A percentile compares a stretch with the other conserved stretches of the same genome.
Evolutionary conservation across 2,797 vertebrate genomes (phyloP).

Genomic region (Avahi laniger): DNA sequence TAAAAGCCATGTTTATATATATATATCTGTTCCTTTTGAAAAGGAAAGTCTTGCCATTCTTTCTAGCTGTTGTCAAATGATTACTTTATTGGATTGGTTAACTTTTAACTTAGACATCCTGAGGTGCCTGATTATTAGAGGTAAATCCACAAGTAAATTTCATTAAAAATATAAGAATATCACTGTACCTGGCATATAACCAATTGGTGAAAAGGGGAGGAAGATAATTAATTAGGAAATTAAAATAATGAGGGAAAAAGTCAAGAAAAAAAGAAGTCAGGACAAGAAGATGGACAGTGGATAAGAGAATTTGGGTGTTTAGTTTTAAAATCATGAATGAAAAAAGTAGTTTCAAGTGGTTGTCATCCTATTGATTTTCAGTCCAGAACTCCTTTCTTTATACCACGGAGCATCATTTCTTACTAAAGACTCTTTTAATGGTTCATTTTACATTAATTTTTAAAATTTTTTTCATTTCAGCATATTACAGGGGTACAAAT

Average conservation of each 20-base stretch:
- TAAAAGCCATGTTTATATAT: not conserved
- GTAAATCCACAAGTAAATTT: not conserved
- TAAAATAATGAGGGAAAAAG: not conserved
- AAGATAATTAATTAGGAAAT: not conserved
- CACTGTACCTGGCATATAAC: not conserved
- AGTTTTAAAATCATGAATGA: not conserved
- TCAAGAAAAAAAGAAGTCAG: not conserved
- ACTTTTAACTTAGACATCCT: constrained; percentile 13
- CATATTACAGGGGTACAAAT: no score
- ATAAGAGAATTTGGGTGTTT: not conserved
- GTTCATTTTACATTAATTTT: not conserved
- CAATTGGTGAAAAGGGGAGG: not conserved
- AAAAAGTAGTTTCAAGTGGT: not conserved
- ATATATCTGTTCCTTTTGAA: not conserved
- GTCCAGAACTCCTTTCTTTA: not conserved
- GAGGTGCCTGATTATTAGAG: not conserved
- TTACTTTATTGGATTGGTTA: not conserved
- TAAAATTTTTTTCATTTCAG: not conserved
- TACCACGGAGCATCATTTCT: not conserved
- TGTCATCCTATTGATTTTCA: not conserved
- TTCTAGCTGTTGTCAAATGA: not conserved
- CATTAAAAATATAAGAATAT: not conserved
- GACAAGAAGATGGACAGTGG: not conserved
- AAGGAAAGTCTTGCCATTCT: not conserved
- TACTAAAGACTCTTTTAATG: not conserved